These are phyloP conservation scores for Harpagifer antarcticus DNA, from an alignment of 2,797 vertebrate species.

Conservation along the genomic window DNA sequence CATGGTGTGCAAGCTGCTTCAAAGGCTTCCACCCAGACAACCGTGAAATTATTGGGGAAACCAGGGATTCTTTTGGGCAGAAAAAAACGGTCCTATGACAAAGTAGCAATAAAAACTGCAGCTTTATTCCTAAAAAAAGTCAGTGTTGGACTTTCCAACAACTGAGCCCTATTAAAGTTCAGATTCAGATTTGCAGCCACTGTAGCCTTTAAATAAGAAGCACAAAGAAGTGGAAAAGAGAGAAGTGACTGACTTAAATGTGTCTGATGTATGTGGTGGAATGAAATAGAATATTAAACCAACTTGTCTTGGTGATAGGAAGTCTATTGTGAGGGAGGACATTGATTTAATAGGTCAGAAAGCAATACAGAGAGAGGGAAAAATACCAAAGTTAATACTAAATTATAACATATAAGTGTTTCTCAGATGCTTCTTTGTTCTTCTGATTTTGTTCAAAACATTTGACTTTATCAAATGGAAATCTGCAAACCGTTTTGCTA, in stretches of 20 bases:
- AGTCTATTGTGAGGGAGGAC: slow-evolving; percentile 18
- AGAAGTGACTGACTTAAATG: slow-evolving; percentile 31
- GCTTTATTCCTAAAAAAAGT: slow-evolving; percentile 6
- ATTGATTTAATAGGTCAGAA: slow-evolving; percentile 13
- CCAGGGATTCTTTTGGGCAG: slow-evolving; percentile 12
- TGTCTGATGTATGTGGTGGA: background rate
- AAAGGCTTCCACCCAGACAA: slow-evolving; percentile 16
- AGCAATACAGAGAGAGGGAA: background rate
- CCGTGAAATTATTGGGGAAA: slow-evolving; percentile 17
- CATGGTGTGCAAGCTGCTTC: slow-evolving; percentile 4
- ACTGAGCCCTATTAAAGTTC: background rate
- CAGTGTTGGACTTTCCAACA: background rate
- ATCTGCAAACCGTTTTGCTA: too few species aligned
- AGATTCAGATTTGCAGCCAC: slow-evolving; percentile 1
- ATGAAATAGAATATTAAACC: slow-evolving; percentile 55
- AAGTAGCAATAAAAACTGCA: slow-evolving; percentile 22
- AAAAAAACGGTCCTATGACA: slow-evolving; percentile 15
- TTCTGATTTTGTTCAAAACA: too few species aligned
- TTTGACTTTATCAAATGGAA: too few species aligned
- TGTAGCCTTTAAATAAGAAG: background rate
- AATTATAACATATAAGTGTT: background rate
- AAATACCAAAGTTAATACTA: background rate
- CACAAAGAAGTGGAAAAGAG: background rate
- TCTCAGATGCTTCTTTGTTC: slow-evolving; percentile 6
- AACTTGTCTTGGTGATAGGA: slow-evolving; percentile 43